These are phyloP conservation scores for Megaceryle alcyon DNA, from an alignment of 2,797 vertebrate genomes.

Conservation along the genomic window DNA sequence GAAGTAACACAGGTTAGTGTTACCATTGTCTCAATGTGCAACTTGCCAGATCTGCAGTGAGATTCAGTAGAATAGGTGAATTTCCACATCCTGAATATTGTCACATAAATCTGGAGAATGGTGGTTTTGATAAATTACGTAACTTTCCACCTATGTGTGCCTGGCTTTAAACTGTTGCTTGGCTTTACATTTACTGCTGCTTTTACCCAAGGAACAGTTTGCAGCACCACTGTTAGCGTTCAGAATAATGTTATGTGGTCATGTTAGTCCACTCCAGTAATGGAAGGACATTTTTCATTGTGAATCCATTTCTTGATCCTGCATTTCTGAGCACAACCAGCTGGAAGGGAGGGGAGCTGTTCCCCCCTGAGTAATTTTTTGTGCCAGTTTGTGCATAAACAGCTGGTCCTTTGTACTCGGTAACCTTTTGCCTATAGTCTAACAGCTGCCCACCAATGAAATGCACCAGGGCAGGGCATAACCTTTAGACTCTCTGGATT, in stretches of 20 bases:
- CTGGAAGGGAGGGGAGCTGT: constrained; percentile 26
- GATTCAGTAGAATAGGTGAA: not conserved
- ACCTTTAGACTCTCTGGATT: not conserved
- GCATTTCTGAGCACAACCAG: constrained; percentile 16
- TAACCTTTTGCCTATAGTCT: not conserved
- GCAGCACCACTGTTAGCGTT: not conserved
- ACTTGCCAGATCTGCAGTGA: not conserved
- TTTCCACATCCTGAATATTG: not conserved
- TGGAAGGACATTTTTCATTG: not conserved
- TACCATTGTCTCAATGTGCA: not conserved
- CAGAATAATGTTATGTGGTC: not conserved
- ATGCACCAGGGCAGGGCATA: not conserved
- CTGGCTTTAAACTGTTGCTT: not conserved
- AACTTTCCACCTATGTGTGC: not conserved
- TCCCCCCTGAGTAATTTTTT: constrained; percentile 29
- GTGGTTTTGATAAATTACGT: not conserved
- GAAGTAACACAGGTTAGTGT: constrained; percentile 37
- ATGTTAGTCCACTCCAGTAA: not conserved
- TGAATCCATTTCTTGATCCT: not conserved
- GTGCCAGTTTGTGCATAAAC: constrained; percentile 15
- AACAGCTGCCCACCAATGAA: not conserved
- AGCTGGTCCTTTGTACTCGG: constrained; percentile 4
- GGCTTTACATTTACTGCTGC: not conserved
- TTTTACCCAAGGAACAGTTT: not conserved
- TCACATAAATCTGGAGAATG: not conserved